Conservation (phyloP, 2,797 vertebrate genomes). For the Cuniculus paca region DNA sequence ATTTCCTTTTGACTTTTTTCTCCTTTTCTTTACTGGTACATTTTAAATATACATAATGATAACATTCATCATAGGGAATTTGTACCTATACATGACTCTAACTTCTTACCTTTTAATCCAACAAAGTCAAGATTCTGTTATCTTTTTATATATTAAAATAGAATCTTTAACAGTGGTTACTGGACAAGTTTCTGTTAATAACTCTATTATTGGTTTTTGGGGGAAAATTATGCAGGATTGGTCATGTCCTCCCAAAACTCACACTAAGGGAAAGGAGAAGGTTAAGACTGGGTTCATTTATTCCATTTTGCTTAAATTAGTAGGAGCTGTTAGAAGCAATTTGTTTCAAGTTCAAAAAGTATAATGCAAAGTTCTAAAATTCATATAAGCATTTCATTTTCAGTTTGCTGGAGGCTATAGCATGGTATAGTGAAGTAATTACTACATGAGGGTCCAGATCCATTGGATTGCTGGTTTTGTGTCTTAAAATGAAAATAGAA, state of each 20-base stretch:
- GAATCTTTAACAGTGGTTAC: background rate
- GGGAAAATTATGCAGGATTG: background rate
- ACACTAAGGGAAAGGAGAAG: background rate
- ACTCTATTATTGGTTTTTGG: conserved; percentile 18
- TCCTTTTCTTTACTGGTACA: background rate
- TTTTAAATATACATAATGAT: background rate
- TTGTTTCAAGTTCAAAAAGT: background rate
- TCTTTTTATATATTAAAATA: background rate
- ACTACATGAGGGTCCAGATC: background rate
- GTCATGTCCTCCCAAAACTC: background rate
- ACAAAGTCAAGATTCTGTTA: background rate
- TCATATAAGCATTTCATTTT: conserved; percentile 21
- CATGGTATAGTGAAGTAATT: background rate
- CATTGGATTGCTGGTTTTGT: background rate
- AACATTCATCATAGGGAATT: background rate
- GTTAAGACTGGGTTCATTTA: background rate
- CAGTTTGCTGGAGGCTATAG: background rate
- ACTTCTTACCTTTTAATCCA: background rate
- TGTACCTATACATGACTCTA: background rate
- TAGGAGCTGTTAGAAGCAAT: background rate
- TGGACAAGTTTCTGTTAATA: background rate
- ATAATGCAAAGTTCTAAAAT: background rate
- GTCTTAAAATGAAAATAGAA: conserved; percentile 10
- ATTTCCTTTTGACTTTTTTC: background rate
- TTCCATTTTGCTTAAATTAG: background rate